Evolutionary conservation across 2,888 invertebrate species (phyloP).

Genomic region (Holacanthella duospinosa): DNA sequence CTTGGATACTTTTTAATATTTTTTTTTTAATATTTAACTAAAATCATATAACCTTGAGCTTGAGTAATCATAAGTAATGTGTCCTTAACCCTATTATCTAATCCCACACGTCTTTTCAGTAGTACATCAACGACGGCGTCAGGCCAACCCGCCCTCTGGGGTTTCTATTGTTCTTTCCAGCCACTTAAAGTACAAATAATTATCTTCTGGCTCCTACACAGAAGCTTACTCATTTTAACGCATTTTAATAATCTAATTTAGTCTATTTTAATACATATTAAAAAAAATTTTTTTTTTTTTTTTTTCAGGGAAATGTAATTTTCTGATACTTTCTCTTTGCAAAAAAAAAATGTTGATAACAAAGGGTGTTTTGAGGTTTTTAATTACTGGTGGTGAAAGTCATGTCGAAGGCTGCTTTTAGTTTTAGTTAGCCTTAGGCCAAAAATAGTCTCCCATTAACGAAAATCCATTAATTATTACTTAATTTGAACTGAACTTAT

Average conservation of each 20-base stretch:
- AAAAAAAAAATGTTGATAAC: too few relatives aligned
- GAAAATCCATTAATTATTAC: too few relatives aligned
- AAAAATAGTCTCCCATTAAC: too few relatives aligned
- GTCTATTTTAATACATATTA: too few relatives aligned
- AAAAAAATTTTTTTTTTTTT: background rate
- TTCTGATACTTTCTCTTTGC: background rate
- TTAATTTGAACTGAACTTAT: too few relatives aligned
- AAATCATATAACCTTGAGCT: background rate
- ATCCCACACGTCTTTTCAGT: conserved; percentile 1
- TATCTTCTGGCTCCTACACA: conserved; percentile 1
- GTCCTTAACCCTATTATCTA: background rate
- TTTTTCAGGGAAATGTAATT: background rate
- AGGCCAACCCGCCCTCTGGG: background rate
- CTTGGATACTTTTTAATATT: too few relatives aligned
- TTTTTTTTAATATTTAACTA: background rate
- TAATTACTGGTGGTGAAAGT: too few relatives aligned
- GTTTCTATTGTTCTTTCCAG: background rate
- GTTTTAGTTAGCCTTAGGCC: too few relatives aligned
- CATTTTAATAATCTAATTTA: background rate
- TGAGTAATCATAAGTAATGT: background rate
- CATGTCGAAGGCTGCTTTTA: too few relatives aligned
- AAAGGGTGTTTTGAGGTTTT: too few relatives aligned
- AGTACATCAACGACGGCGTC: background rate
- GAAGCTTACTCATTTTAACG: background rate
- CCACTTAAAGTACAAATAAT: background rate